phyloP scores from a whole-genome alignment of 1,140 invertebrate species.

The Lepidurus packardi region DNA sequence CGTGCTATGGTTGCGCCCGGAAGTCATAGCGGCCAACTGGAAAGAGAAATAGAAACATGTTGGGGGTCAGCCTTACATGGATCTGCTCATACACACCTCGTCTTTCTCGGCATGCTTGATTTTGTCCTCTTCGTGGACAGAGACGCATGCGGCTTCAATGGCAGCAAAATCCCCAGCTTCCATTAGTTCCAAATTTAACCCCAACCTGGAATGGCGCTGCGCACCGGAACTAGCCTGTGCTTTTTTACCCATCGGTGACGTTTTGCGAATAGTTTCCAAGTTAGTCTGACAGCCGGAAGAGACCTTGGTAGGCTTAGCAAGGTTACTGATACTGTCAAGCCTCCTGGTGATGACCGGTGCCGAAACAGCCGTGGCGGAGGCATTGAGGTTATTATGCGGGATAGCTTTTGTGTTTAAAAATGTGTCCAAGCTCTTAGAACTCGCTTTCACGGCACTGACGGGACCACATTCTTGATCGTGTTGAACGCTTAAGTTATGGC shows the following conservation, averaged over 20 bases:
- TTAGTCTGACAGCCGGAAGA: slow-evolving; percentile 31
- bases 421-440: not conserved
- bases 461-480: not conserved
- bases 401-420: not conserved
- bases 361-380: not conserved
- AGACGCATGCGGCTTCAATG: slow-evolving; percentile 13
- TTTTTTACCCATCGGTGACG: slow-evolving; percentile 26
- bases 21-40: not conserved
- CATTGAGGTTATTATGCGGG: not conserved
- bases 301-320: slow-evolving; percentile 25
- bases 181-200: slow-evolving; percentile 23
- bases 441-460: not conserved
- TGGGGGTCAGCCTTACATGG: slow-evolving; percentile 9
- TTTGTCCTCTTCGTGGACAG: not conserved
- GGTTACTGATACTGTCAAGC: not conserved
- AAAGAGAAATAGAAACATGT: not conserved
- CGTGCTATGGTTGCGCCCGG: slow-evolving; percentile 1
- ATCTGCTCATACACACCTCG: slow-evolving; percentile 9
- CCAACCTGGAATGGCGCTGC: not conserved
- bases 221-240: not conserved
- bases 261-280: slow-evolving; percentile 25
- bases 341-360: not conserved
- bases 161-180: slow-evolving; percentile 15
- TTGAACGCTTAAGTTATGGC: not conserved
- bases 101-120: not conserved